Evolutionary conservation across 2,888 invertebrate species (phyloP), one percentile per base, ranked within the genome.

Genomic region (Chrysodeixis includens): DNA sequence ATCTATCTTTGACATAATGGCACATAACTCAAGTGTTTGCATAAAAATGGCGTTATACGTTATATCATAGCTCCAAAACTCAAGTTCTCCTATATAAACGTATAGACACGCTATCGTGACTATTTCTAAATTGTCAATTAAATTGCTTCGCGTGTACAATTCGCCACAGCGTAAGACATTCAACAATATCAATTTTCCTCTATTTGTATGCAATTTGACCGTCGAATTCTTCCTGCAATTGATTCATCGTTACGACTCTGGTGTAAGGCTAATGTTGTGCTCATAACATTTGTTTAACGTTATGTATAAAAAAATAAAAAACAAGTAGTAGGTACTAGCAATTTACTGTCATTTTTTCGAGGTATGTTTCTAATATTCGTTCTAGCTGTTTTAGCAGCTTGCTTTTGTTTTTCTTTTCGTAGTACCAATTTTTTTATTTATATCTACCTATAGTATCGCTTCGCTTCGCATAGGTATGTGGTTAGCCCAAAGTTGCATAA

Each of bases 401-500:
- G n/a, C n/a, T 4, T 26, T 26, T 26, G 26, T 26, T 26, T 26
- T 26, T 26, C 6, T 26, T 26, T 26, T 26, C 26, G n/a, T n/a
- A n/a, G n/a, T n/a, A n/a, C n/a, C n/a, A n/a, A n/a, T n/a, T n/a
- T n/a, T n/a, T n/a, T n/a, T n/a, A n/a, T n/a, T n/a, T n/a, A n/a
- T n/a, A n/a, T n/a, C n/a, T n/a, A 35, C 12, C 35, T 12, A 12
- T 35, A 35, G 35, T 12, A 5, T n/a, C 40, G 40, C 40, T n/a
- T 40, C 40, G n/a, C 40, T 40, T 40, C n/a, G 40, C 40, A 40
- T n/a, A 12, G 35, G 12, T 40, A n/a, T 49, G 46, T 49, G 18
- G 3, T 12, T 20, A 44, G 44, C 9, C 7, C 44, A 56, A 32
- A 46, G 49, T 77, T 78, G 55, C 69, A 79, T 56, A 80, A 79